Conservation (phyloP, 2,113 vertebrate species). For the Reinhardtius hippoglossoides region DNA sequence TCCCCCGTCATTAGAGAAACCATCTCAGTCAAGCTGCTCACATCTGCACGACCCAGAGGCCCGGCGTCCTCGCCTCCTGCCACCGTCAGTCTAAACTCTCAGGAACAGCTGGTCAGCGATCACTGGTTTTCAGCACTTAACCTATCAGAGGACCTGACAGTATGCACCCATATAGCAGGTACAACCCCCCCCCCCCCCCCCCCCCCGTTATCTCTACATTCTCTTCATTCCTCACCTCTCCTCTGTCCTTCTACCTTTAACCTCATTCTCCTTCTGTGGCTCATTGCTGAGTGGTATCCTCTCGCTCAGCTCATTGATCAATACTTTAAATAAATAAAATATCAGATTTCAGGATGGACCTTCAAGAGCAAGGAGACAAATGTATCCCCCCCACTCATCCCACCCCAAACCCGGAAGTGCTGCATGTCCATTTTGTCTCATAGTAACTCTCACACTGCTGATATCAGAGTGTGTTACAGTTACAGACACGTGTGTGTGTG, state of each 20-base stretch:
- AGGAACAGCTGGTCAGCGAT: constrained; percentile 81
- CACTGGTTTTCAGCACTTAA: constrained; percentile 76
- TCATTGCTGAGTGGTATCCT: constrained; percentile 24
- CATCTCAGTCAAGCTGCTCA: constrained; percentile 71
- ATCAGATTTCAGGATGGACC: constrained; percentile 56
- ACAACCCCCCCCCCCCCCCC: not conserved
- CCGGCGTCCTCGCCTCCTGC: constrained; percentile 29
- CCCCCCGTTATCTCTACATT: not conserved
- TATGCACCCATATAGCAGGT: constrained; percentile 77
- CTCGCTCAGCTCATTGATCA: constrained; percentile 29
- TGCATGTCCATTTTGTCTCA: constrained; percentile 37
- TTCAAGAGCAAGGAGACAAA: constrained; percentile 40
- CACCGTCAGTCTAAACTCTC: constrained; percentile 75
- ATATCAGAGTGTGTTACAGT: not conserved
- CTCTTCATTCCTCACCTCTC: not conserved
- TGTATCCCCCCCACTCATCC: constrained; percentile 3
- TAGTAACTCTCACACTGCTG: constrained; percentile 38
- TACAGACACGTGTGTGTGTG: not conserved
- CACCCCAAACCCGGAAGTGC: constrained; percentile 1
- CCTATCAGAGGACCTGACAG: constrained; percentile 67
- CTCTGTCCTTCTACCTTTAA: not conserved
- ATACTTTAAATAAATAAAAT: constrained; percentile 42
- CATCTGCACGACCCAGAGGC: constrained; percentile 62
- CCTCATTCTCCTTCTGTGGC: constrained; percentile 2
- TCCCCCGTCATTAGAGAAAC: constrained; percentile 71